Evolutionary conservation across 2,888 invertebrate genomes (phyloP).

Genomic region (Polydrusus cervinus): DNA sequence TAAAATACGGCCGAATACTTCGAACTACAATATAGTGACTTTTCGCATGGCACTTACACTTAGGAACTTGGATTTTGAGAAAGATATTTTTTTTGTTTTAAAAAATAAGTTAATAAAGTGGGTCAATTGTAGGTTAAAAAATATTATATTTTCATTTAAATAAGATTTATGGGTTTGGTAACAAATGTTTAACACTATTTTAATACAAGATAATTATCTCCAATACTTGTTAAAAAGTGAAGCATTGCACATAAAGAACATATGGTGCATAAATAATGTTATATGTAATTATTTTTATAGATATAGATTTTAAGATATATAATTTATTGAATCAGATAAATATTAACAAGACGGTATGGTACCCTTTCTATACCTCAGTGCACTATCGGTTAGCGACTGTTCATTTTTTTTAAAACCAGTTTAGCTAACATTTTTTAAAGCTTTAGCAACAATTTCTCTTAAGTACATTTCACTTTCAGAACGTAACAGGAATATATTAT

Average conservation of each 20-base stretch:
- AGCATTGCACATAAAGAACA: conserved; percentile 18
- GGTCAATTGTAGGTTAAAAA: too few species aligned
- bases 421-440: conserved; percentile 4
- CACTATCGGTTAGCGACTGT: conserved; percentile 12
- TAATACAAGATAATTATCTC: too few species aligned
- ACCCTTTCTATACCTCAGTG: conserved; percentile 4
- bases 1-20: too few species aligned
- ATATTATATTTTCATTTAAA: too few species aligned
- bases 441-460: not conserved
- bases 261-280: not conserved
- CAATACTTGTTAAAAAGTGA: not conserved
- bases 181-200: too few species aligned
- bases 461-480: conserved; percentile 21
- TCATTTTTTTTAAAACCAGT: not conserved
- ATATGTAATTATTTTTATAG: conserved; percentile 9
- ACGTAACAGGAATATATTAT: conserved; percentile 9
- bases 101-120: too few species aligned
- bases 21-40: too few species aligned
- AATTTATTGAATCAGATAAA: conserved; percentile 15
- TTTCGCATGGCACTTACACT: too few species aligned
- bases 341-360: not conserved
- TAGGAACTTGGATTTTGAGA: too few species aligned
- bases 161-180: too few species aligned
- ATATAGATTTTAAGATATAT: conserved; percentile 6
- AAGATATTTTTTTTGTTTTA: too few species aligned